Percentiles rank a stretch among this genome's conserved stretches.
Conservation (phyloP, 2,113 vertebrate species). For the Brachyistius frenatus region DNA sequence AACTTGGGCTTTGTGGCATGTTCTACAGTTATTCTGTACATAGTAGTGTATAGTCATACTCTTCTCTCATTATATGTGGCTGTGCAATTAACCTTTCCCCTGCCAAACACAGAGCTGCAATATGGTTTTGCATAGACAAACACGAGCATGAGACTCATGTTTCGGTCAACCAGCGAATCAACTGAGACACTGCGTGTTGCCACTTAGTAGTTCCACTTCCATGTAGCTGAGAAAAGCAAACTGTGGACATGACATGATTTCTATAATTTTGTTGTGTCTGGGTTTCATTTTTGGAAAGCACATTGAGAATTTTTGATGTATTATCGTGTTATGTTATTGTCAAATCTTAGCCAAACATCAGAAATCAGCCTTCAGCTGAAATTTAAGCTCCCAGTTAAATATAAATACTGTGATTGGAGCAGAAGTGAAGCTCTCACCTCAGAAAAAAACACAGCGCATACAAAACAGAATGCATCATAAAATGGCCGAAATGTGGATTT, state of each 20-base stretch:
- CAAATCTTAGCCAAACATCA: not conserved
- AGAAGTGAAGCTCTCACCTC: slow-evolving; percentile 16
- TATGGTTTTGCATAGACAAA: slow-evolving; percentile 22
- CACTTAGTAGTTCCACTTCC: slow-evolving; percentile 12
- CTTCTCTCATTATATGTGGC: not conserved
- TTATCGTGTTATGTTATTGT: not conserved
- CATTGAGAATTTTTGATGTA: not conserved
- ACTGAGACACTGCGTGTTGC: slow-evolving; percentile 3
- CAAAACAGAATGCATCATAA: not conserved
- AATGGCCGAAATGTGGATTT: slow-evolving; percentile 13
- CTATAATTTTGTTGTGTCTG: not conserved
- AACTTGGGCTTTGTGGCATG: not conserved
- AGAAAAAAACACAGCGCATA: slow-evolving; percentile 7
- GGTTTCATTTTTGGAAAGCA: not conserved
- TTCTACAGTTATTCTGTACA: not conserved
- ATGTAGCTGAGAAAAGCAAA: slow-evolving; percentile 16
- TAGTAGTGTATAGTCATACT: not conserved
- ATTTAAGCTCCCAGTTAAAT: not conserved
- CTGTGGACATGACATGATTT: not conserved
- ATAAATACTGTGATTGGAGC: not conserved
- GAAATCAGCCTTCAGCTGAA: not conserved
- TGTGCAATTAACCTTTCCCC: not conserved
- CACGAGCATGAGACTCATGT: slow-evolving; percentile 1
- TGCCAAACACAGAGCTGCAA: not conserved
- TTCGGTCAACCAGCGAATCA: slow-evolving; percentile 29